phyloP scores from a whole-genome alignment of 2,888 invertebrate genomes.

The Tenodera sinensis region DNA sequence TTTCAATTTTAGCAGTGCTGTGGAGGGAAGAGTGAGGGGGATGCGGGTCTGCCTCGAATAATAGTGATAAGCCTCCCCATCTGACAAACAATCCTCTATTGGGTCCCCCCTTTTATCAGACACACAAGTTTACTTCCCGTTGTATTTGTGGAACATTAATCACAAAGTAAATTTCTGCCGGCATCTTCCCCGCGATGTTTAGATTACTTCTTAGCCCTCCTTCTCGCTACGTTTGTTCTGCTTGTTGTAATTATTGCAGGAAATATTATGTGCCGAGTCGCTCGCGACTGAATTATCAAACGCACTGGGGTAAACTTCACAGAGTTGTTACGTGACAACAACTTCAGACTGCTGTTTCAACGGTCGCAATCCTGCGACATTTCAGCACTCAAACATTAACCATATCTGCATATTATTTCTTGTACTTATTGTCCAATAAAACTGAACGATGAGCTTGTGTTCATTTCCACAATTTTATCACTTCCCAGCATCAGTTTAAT shows the following conservation, averaged over 20 bases:
- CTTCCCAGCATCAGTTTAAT: no score
- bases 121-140: background rate
- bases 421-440: no score
- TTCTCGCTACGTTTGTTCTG: background rate
- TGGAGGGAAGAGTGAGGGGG: background rate
- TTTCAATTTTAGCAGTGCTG: background rate
- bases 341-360: background rate
- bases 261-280: background rate
- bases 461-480: no score
- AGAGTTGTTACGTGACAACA: background rate
- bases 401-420: no score
- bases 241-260: background rate
- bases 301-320: background rate
- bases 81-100: background rate
- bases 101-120: background rate
- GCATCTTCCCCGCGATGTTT: background rate
- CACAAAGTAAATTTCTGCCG: background rate
- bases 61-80: background rate
- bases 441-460: no score
- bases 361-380: background rate
- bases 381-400: no score
- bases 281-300: background rate
- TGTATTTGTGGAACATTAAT: background rate
- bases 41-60: background rate
- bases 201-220: background rate